Percentiles rank a stretch among this genome's conserved stretches.
Evolutionary conservation across 2,797 vertebrate species (phyloP).

Genomic region (Sebastes alutus): DNA sequence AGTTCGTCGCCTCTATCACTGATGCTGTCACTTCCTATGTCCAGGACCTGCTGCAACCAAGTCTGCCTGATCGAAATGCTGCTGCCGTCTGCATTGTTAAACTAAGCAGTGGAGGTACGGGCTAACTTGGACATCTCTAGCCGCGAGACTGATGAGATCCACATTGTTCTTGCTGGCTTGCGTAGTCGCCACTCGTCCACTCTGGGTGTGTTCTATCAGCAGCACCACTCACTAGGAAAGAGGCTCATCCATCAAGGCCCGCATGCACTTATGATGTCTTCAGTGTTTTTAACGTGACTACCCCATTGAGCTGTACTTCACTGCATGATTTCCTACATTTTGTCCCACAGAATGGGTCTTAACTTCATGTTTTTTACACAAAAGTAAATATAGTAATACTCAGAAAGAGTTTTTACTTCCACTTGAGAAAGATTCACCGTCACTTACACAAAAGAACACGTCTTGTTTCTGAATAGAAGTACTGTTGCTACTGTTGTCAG

Average conservation of each 20-base stretch:
- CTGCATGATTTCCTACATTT: not conserved
- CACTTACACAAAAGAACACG: not conserved
- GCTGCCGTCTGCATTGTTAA: conserved; percentile 36
- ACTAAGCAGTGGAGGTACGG: conserved; percentile 14
- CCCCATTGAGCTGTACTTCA: not conserved
- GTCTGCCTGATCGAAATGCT: conserved; percentile 53
- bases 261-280: not conserved
- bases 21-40: conserved; percentile 47
- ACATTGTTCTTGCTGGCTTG: conserved; percentile 35
- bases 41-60: conserved; percentile 18
- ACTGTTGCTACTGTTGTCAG: not conserved
- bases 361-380: not conserved
- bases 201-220: not conserved
- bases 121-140: conserved; percentile 5
- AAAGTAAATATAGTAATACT: not conserved
- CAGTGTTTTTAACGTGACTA: not conserved
- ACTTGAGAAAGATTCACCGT: not conserved
- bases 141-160: conserved; percentile 41
- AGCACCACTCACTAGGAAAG: not conserved
- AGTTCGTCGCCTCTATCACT: conserved; percentile 44
- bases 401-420: not conserved
- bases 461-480: not conserved
- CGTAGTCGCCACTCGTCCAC: not conserved
- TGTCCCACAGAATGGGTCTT: not conserved
- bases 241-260: not conserved